These are phyloP conservation scores for Lonchura striata DNA, from an alignment of 2,113 vertebrate genomes.

Conservation along the genomic window DNA sequence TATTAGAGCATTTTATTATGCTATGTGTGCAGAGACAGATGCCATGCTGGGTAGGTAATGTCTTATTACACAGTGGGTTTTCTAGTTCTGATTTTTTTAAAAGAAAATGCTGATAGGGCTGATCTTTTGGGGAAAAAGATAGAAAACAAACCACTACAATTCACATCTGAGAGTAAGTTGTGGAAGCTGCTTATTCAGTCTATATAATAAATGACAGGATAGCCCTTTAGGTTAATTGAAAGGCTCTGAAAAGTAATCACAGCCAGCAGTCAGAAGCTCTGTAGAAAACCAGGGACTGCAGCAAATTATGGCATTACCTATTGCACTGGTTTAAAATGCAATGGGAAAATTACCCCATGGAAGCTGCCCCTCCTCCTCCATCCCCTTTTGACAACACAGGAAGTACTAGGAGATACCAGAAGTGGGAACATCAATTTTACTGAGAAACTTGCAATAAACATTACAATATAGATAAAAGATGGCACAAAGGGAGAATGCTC, in stretches of 20 bases:
- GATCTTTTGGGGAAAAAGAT: neutral
- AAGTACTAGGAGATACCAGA: neutral
- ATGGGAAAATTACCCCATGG: neutral
- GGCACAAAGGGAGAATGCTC: no score
- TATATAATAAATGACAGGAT: neutral
- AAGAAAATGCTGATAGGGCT: neutral
- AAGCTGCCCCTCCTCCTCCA: neutral
- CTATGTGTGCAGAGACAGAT: constrained; percentile 97
- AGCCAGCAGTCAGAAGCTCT: neutral
- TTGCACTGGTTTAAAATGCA: neutral
- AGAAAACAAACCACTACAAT: neutral
- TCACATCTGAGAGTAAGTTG: neutral
- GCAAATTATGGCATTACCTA: neutral
- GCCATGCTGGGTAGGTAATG: constrained; percentile 88
- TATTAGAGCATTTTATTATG: constrained; percentile 92
- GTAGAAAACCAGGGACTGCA: neutral
- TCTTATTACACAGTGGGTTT: neutral
- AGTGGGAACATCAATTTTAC: neutral
- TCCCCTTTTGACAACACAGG: neutral
- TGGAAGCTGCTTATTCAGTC: neutral
- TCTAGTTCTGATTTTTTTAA: neutral
- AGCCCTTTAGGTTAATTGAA: neutral
- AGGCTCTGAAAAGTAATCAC: neutral
- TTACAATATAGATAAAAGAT: rapidly evolving
- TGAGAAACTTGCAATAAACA: neutral